These are phyloP conservation scores for Xiphophorus maculatus DNA, from an alignment of 2,113 vertebrate genomes.

Conservation along the genomic window DNA sequence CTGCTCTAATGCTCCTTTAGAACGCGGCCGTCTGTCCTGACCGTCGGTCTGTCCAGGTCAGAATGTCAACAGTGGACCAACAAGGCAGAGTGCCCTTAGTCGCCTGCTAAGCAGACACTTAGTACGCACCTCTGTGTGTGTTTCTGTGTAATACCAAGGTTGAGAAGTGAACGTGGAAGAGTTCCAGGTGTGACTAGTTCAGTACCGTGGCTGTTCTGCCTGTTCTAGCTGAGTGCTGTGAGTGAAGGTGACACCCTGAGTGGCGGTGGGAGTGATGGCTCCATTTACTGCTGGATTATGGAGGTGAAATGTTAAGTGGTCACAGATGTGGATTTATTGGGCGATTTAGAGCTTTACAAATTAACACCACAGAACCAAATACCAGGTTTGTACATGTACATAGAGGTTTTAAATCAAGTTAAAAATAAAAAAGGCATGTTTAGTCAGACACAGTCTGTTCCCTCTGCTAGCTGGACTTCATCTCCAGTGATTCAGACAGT, in stretches of 20 bases:
- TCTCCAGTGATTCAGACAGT: conserved; percentile 29
- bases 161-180: no score
- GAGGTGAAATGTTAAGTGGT: conserved; percentile 26
- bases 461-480: background rate
- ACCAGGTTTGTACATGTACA: background rate
- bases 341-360: conserved; percentile 21
- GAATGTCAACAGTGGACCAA: no score
- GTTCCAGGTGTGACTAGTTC: no score
- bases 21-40: no score
- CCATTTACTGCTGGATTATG: conserved; percentile 18
- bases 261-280: conserved; percentile 26
- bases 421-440: conserved; percentile 13
- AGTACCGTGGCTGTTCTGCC: no score
- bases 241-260: conserved; percentile 29
- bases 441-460: background rate
- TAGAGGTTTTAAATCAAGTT: background rate
- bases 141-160: no score
- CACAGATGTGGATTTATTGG: conserved; percentile 50
- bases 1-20: no score
- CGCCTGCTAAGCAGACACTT: no score
- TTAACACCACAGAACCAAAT: conserved; percentile 15
- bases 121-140: no score
- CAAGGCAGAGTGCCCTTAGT: no score
- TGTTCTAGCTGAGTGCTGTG: background rate
- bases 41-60: no score